Percentiles rank a stretch among this genome's conserved stretches.
Evolutionary conservation across 2,888 invertebrate species (phyloP).

Genomic region (Mechanitis messenoides): DNA sequence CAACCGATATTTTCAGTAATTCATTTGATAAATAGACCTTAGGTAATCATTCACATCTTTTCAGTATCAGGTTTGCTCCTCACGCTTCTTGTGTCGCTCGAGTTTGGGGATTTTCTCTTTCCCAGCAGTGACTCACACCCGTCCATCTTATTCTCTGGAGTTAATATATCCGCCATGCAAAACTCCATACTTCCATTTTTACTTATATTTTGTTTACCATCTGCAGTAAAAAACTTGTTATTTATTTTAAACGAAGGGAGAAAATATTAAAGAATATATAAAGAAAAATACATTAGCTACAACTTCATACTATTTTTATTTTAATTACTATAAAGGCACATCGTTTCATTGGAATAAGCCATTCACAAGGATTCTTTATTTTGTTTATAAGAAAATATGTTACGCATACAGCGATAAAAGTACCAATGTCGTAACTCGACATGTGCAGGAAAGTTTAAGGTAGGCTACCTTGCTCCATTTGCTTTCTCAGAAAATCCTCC

Average conservation of each 20-base stretch:
- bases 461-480: conserved; percentile 30
- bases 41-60: background rate
- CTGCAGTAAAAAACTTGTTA: conserved; percentile 38
- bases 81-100: conserved; percentile 34
- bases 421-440: too few relatives aligned
- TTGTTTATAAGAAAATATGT: too few relatives aligned
- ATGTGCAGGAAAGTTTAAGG: background rate
- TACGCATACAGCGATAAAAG: too few relatives aligned
- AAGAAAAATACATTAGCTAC: too few relatives aligned
- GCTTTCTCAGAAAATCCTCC: conserved; percentile 63
- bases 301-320: too few relatives aligned
- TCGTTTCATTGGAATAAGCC: too few relatives aligned
- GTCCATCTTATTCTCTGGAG: conserved; percentile 54
- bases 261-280: too few relatives aligned
- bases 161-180: conserved; percentile 53
- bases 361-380: too few relatives aligned
- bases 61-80: conserved; percentile 40
- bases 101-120: conserved; percentile 52
- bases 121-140: conserved; percentile 36
- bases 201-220: conserved; percentile 44
- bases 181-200: conserved; percentile 47
- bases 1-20: background rate
- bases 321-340: too few relatives aligned
- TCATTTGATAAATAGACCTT: background rate
- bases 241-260: too few relatives aligned